Evolutionary conservation across 2,113 vertebrate genomes (phyloP), one percentile per base, ranked within the genome.

Genomic region (Glareola pratincola): DNA sequence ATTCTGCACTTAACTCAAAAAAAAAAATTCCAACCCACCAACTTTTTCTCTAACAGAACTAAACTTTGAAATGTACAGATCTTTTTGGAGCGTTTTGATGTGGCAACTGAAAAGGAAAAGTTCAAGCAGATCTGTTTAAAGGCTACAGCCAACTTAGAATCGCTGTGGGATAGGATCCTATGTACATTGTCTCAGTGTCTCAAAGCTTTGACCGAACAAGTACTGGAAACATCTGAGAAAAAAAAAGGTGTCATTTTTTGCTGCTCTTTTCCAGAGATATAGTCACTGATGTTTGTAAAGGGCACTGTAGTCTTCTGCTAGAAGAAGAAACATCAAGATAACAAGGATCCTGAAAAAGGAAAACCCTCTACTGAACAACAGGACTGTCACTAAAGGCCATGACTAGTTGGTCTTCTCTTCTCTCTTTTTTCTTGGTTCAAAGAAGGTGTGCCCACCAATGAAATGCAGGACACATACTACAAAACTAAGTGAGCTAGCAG

Each of bases 161-260:
- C 34, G 68, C 63, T 29, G 18, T n/a, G 36, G 51, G 83, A 75
- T 11, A 85, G 32, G 67, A 75, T 88, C 72, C 82, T 73, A 34
- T 24, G 20, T 16, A 83, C 34, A 47, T 14, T 92, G 36, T 75
- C 71, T 85, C 56, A 32, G 51, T 53, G 50, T 32, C 82, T 84
- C 57, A 93, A 68, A 88, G 85, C 67, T 92, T 85, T 88, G 57
- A 93, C 79, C 0, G 2, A 75, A 66, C 56, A 95, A 86, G 59
- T 59, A 64, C 76, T 67, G 34, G 80, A 87, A 96, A 94, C 24
- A 89, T 72, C 85, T 92, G 79, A 94, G 63, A 63, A 88, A 69
- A 88, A 69, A 59, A 36, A 15, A 83, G 47, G 56, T 87, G 68
- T 72, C 34, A 83, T 92, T 93, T 88, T 90, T 77, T 56, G 66